Evolutionary conservation across 2,888 invertebrate genomes (phyloP), one percentile per base, ranked within the genome.

Genomic region (Eupithecia centaureata): DNA sequence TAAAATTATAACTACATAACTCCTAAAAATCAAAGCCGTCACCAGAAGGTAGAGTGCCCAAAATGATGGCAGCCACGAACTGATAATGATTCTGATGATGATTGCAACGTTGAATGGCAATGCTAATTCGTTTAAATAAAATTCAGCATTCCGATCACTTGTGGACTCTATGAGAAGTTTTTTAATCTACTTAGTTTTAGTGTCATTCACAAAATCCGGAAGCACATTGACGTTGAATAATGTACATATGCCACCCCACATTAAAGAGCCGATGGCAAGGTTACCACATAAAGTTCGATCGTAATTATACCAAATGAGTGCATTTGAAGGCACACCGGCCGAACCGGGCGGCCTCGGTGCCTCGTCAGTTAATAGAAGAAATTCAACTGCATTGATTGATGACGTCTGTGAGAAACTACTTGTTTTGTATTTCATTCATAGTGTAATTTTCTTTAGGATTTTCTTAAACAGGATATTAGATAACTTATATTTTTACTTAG

Each of bases 231-330:
- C 10, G 10, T 63, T 61, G 35, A 57, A 57, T 63, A 65, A 65
- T 61, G 47, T 58, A 30, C 62, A 65, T 59, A 63, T 30, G 51
- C 66, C 64, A 68, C 63, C 70, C 64, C 30, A 69, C 62, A 67
- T 58, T 61, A 63, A 63, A 60, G 35, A 83, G 87, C 87, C 86
- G 78, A 77, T 79, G 88, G 91, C 92, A 85, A 91, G 91, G 92
- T 84, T 91, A 75, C 77, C 77, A 82, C 80, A 83, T 86, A 86
- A 88, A 88, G 86, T 90, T 89, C 86, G 86, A 85, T 82, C 84
- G 86, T 88, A 89, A 91, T 92, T 90, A 92, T 90, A 91, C 91
- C 92, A 91, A 92, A 92, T 91, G 89, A 81, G 91, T 84, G 79
- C 80, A 80, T 74, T 80, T 80, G 92, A 92, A 93, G 92, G 92